Evolutionary conservation across 2,113 vertebrate species (phyloP).

Genomic region (Actenoides lindsayi): DNA sequence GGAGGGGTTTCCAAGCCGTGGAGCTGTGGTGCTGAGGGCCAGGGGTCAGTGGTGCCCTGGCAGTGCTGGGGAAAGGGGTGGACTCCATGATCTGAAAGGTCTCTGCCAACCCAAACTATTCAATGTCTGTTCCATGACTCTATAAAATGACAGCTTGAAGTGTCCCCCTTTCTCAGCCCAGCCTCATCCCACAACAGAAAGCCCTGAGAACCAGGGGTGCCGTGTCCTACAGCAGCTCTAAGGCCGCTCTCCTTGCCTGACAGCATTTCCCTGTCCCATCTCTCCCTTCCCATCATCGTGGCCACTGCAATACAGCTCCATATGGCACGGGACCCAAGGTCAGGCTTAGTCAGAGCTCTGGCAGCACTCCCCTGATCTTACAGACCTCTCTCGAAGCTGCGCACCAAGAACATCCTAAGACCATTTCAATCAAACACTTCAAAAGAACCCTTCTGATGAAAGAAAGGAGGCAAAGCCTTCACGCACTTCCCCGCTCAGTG

Average conservation of each 20-base stretch:
- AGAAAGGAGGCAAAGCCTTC: background rate
- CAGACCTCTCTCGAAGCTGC: background rate
- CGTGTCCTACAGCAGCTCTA: background rate
- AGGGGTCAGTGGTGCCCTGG: too few relatives aligned
- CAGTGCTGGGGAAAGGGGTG: too few relatives aligned
- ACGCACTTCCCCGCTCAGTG: background rate
- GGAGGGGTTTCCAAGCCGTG: too few relatives aligned
- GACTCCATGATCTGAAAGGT: background rate
- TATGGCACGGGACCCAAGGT: background rate
- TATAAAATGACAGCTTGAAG: background rate
- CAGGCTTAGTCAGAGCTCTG: conserved; percentile 2
- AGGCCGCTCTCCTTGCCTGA: background rate
- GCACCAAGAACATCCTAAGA: background rate
- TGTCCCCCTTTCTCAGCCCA: background rate
- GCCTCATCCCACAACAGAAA: background rate
- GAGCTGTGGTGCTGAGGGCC: too few relatives aligned
- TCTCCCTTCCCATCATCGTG: background rate
- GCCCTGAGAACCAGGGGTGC: background rate
- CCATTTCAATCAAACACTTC: background rate
- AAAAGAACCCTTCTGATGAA: background rate
- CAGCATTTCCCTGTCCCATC: accelerated
- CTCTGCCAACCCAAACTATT: background rate
- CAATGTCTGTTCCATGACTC: background rate
- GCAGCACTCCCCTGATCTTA: background rate
- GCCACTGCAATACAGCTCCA: background rate